These are phyloP conservation scores for Parauchenoglanis punctatus DNA, from an alignment of 2,797 vertebrate genomes.

Conservation along the genomic window DNA sequence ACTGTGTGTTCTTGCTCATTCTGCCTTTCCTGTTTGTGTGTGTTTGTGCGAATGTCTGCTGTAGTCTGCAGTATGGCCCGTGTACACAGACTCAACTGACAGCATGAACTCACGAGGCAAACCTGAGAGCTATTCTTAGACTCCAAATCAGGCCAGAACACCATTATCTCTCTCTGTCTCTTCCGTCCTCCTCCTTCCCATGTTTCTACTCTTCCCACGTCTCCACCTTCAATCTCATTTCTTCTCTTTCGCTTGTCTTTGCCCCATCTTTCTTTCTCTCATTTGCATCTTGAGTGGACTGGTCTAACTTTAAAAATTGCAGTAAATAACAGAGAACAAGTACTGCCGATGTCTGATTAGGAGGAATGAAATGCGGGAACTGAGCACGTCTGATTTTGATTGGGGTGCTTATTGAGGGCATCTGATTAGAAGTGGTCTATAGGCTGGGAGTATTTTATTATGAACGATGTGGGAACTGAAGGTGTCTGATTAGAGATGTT, in stretches of 20 bases:
- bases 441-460: slow-evolving; percentile 26
- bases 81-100: slow-evolving; percentile 39
- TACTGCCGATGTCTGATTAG: slow-evolving; percentile 9
- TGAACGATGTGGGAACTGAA: slow-evolving; percentile 16
- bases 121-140: slow-evolving; percentile 67
- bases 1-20: slow-evolving; percentile 29
- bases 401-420: slow-evolving; percentile 27
- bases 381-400: slow-evolving; percentile 29
- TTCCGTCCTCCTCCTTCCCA: background rate
- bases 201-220: slow-evolving; percentile 6
- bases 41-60: background rate
- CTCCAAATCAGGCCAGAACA: slow-evolving; percentile 63
- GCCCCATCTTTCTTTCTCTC: background rate
- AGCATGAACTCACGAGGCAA: slow-evolving; percentile 48
- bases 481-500: slow-evolving; percentile 47
- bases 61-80: slow-evolving; percentile 28
- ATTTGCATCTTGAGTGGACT: slow-evolving; percentile 36
- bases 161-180: slow-evolving; percentile 45
- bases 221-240: background rate
- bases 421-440: slow-evolving; percentile 36
- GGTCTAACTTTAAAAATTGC: slow-evolving; percentile 22
- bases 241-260: background rate
- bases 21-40: background rate
- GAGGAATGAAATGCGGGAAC: background rate
- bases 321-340: background rate